phyloP scores from a whole-genome alignment of 2,113 vertebrate species.

The Pluvialis apricaria region DNA sequence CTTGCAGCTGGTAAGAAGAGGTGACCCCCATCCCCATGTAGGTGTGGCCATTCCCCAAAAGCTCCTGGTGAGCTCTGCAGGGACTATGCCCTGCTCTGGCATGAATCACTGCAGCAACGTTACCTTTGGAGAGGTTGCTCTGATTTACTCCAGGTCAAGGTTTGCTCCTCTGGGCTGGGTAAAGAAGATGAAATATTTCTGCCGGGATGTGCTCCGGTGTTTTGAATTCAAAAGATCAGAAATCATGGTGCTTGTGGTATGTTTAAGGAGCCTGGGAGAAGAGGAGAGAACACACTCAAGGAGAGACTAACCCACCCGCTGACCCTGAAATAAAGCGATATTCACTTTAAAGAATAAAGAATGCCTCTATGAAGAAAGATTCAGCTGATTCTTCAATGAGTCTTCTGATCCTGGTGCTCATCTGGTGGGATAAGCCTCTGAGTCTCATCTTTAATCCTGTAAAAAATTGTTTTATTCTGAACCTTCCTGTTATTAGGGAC shows the following conservation, averaged over 20 bases:
- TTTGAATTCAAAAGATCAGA: background rate
- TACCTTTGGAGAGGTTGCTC: background rate
- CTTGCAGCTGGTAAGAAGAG: background rate
- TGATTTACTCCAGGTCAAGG: background rate
- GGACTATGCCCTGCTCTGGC: background rate
- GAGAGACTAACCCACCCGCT: too few relatives aligned
- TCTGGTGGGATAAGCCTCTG: background rate
- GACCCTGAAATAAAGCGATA: background rate
- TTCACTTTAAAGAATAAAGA: background rate
- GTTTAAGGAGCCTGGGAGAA: background rate
- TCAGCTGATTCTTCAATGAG: background rate
- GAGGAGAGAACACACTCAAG: background rate
- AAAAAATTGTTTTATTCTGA: background rate
- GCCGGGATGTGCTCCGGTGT: background rate
- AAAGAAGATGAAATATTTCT: background rate
- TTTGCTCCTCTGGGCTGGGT: background rate
- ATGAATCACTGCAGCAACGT: background rate
- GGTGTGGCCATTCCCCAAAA: background rate
- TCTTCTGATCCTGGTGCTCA: background rate
- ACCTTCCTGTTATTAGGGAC: background rate
- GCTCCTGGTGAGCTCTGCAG: background rate
- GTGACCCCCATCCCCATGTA: background rate
- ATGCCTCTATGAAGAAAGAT: background rate
- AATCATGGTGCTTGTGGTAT: background rate
- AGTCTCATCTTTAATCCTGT: background rate